Percentiles rank a stretch among this genome's conserved stretches.
phyloP scores from a whole-genome alignment of 2,797 vertebrate genomes.

The Diglossa cyanea region DNA sequence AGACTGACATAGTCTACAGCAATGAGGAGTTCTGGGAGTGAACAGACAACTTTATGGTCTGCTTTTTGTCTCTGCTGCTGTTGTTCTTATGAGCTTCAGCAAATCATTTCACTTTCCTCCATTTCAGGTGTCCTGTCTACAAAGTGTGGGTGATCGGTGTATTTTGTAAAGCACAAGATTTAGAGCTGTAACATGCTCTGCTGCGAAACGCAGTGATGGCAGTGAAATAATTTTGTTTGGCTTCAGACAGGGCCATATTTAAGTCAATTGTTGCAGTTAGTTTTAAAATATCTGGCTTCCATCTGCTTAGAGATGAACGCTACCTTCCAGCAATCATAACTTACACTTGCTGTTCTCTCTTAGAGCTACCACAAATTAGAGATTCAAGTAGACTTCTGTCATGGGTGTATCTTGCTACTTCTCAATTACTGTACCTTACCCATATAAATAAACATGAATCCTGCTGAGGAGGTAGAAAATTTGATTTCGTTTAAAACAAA shows the following conservation, averaged over 20 bases:
- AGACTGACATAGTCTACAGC: background rate
- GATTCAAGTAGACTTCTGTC: slow-evolving; percentile 7
- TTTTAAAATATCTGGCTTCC: slow-evolving; percentile 42
- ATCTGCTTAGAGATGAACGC: background rate
- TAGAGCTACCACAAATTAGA: background rate
- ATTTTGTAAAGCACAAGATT: slow-evolving; percentile 20
- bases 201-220: background rate
- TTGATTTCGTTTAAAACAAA: slow-evolving; percentile 11
- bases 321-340: background rate
- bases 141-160: background rate
- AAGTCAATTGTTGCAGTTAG: slow-evolving; percentile 38
- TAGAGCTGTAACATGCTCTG: background rate
- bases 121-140: background rate
- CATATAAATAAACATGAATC: slow-evolving; percentile 9
- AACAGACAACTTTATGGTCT: background rate
- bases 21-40: background rate
- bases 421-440: slow-evolving; percentile 7
- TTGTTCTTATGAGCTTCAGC: background rate
- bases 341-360: background rate
- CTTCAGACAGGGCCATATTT: slow-evolving; percentile 35
- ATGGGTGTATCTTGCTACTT: background rate
- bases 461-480: slow-evolving; percentile 4
- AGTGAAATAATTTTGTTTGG: slow-evolving; percentile 7
- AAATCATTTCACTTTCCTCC: background rate
- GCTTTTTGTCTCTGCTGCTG: background rate